Percentiles rank a stretch among this genome's conserved stretches.
phyloP scores from a whole-genome alignment of 1,140 invertebrate species.

The Carcinoscorpius rotundicauda region DNA sequence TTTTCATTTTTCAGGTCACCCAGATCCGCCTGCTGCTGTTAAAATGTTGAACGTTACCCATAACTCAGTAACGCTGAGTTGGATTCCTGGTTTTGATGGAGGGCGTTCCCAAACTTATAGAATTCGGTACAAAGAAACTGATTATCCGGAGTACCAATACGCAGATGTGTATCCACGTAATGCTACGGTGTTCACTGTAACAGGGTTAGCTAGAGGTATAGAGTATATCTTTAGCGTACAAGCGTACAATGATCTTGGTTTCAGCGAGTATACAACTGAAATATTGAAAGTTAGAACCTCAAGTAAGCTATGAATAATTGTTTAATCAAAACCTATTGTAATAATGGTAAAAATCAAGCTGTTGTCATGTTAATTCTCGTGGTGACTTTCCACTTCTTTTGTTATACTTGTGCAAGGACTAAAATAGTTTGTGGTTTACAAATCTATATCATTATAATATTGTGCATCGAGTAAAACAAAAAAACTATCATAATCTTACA shows the following conservation, averaged over 20 bases:
- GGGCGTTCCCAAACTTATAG: constrained; percentile 71
- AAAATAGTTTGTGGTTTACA: too few relatives aligned
- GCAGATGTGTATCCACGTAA: constrained; percentile 33
- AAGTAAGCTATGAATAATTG: too few relatives aligned
- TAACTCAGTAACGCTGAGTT: constrained; percentile 68
- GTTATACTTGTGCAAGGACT: too few relatives aligned
- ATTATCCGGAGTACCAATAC: too few relatives aligned
- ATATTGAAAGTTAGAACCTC: too few relatives aligned
- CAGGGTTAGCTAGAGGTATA: constrained; percentile 62
- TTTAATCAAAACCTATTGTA: too few relatives aligned
- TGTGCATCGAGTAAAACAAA: too few relatives aligned
- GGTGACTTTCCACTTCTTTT: too few relatives aligned
- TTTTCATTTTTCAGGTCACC: constrained; percentile 29
- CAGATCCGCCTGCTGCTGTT: constrained; percentile 65
- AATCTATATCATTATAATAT: too few relatives aligned
- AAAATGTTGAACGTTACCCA: constrained; percentile 73
- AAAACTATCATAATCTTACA: too few relatives aligned
- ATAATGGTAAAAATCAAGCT: too few relatives aligned
- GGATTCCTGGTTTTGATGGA: constrained; percentile 91
- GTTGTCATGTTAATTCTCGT: too few relatives aligned
- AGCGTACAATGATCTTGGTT: constrained; percentile 72
- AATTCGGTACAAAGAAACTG: constrained; percentile 45
- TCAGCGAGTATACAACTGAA: constrained; percentile 65
- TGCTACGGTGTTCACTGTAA: constrained; percentile 51
- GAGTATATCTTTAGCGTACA: constrained; percentile 79